Base-by-base conservation (phyloP, 1,140 invertebrate species). In the Euwallacea fornicatus region DNA sequence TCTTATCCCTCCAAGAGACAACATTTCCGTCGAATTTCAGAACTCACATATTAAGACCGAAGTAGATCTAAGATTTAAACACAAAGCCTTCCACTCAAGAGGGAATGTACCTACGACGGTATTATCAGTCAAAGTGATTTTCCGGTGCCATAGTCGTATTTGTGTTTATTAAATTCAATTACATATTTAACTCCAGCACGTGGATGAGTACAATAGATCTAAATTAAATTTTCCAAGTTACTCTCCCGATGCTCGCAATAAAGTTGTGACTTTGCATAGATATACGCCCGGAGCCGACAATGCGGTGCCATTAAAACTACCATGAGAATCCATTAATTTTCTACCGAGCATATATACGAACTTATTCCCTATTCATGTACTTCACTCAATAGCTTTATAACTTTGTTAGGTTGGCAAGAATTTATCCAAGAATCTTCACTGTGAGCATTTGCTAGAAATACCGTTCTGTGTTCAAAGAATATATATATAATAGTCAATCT, bases 221-320 rank as follows among this genome's bases (percentile, higher is more conserved):
- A 69, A 69, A 69, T 69, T 69, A 69, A 69, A 69, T 69, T 69
- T 69, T 62, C 67, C 67, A 69, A 69, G 67, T 69, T 69, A 69
- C 67, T 69, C 67, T 69, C 11, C 58, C 16, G 65, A 66, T 66
- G 67, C 62, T 69, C 67, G 67, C 67, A 69, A 69, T 69, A 69
- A 69, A 69, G 67, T 69, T 69, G 67, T 69, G 67, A 69, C 67
- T 69, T 69, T 69, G 67, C 67, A 69, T 69, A 68, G 66, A 68
- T 68, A 69, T 69, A 69, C 67, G 67, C 59, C 54, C 60, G 47
- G 44, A 47, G 58, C 33, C 44, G 11, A 61, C 67, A 69, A 69
- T 69, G 59, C 58, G 21, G 13, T 41, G 7, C 67, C 60, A 69
- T 69, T 69, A 69, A 69, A 69, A 69, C 67, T 62, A 69, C 33